Evolutionary conservation across 2,113 vertebrate species (phyloP).

Genomic region (Vulpes vulpes): DNA sequence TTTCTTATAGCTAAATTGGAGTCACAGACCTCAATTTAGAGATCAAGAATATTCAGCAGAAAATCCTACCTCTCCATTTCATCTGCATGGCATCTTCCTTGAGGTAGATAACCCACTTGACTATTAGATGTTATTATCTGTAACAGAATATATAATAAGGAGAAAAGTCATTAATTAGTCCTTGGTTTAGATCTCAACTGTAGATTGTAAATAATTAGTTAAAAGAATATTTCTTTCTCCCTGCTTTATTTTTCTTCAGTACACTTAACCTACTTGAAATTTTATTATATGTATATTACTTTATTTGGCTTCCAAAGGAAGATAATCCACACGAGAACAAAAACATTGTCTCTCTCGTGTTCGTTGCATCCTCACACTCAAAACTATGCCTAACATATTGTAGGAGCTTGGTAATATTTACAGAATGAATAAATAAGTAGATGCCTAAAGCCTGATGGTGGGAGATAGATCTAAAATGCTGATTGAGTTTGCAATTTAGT

Average conservation of each 20-base stretch:
- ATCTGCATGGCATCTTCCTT: conserved; percentile 38
- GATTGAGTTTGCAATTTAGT: neutral
- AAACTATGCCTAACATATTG: neutral
- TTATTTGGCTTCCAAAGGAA: neutral
- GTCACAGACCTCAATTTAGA: conserved; percentile 16
- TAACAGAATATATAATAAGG: neutral
- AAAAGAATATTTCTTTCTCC: conserved; percentile 29
- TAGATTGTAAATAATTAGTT: conserved; percentile 65
- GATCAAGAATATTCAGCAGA: conserved; percentile 17
- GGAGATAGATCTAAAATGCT: neutral
- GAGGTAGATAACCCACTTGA: conserved; percentile 7
- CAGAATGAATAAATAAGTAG: neutral
- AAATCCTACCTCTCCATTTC: neutral
- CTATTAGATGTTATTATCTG: conserved; percentile 34
- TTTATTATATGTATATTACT: conserved; percentile 41
- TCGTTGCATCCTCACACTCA: neutral
- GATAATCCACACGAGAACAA: neutral
- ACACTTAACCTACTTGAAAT: conserved; percentile 24
- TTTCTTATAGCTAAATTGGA: conserved; percentile 34
- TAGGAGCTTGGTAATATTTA: neutral
- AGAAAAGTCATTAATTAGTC: conserved; percentile 49
- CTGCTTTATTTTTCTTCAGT: conserved; percentile 48
- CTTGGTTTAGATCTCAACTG: conserved; percentile 24
- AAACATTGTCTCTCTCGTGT: neutral
- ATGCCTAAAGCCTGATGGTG: neutral